phyloP scores from a whole-genome alignment of 2,797 vertebrate species.

The Aeoliscus strigatus region DNA sequence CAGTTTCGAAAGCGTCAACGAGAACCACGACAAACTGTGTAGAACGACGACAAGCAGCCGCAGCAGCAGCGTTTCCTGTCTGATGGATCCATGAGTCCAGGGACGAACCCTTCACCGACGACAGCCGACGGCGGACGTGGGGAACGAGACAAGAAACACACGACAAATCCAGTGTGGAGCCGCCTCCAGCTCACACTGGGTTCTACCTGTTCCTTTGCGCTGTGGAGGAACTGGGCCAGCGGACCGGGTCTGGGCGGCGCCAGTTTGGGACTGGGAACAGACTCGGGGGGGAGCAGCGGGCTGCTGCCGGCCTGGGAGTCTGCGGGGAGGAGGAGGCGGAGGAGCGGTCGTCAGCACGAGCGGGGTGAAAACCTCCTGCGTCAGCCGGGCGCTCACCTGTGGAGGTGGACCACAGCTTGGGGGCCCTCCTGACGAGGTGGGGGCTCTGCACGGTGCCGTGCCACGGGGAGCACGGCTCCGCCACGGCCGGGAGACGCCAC shows the following conservation, averaged over 20 bases:
- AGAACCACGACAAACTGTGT: no score
- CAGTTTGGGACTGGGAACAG: constrained; percentile 51
- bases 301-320: constrained; percentile 67
- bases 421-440: constrained; percentile 78
- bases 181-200: background rate
- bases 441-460: constrained; percentile 80
- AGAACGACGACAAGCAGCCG: no score
- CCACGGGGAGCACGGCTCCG: constrained; percentile 77
- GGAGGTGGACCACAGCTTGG: constrained; percentile 86
- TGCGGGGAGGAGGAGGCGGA: constrained; percentile 24
- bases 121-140: no score
- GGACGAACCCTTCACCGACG: no score
- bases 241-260: constrained; percentile 74
- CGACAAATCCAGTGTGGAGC: background rate
- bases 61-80: no score
- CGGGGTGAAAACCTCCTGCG: no score
- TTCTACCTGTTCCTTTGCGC: constrained; percentile 87
- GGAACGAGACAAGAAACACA: no score
- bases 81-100: no score
- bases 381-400: constrained; percentile 69
- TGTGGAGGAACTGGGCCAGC: constrained; percentile 84
- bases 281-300: constrained; percentile 38
- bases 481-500: constrained; percentile 65
- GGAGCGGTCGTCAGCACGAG: no score
- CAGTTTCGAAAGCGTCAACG: no score